phyloP scores from a whole-genome alignment of 2,888 invertebrate genomes.

The Luperina testacea region DNA sequence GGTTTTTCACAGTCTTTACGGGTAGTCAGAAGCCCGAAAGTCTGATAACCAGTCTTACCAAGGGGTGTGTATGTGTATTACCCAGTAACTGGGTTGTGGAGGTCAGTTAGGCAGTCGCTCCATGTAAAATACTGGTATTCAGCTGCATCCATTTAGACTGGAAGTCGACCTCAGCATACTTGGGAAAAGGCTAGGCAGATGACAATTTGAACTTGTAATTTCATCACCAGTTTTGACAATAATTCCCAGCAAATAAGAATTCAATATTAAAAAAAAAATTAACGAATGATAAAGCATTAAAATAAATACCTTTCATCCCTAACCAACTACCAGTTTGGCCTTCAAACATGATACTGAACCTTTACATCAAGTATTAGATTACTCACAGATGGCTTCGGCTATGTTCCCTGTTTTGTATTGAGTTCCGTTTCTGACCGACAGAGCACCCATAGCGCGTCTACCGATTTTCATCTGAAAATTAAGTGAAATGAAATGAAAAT shows the following conservation, averaged over 20 bases:
- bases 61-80: no score
- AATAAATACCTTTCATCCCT: neutral
- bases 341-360: conserved; percentile 9
- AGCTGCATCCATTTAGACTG: neutral
- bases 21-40: no score
- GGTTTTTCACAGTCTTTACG: no score
- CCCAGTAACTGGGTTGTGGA: no score
- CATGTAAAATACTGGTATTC: no score
- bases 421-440: conserved; percentile 83
- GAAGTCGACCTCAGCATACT: neutral
- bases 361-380: conserved; percentile 2
- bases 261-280: no score
- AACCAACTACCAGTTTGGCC: neutral
- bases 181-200: neutral
- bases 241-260: no score
- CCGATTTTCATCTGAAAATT: conserved; percentile 79
- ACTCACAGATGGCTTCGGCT: conserved; percentile 88
- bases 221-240: no score
- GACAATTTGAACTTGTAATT: no score
- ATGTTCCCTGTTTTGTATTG: conserved; percentile 86
- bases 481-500: neutral
- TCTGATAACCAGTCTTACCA: no score
- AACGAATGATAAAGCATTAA: neutral
- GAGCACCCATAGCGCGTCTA: conserved; percentile 83
- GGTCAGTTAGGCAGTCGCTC: no score